phyloP scores from a whole-genome alignment of 2,888 invertebrate genomes.

The Phortica magna region DNA sequence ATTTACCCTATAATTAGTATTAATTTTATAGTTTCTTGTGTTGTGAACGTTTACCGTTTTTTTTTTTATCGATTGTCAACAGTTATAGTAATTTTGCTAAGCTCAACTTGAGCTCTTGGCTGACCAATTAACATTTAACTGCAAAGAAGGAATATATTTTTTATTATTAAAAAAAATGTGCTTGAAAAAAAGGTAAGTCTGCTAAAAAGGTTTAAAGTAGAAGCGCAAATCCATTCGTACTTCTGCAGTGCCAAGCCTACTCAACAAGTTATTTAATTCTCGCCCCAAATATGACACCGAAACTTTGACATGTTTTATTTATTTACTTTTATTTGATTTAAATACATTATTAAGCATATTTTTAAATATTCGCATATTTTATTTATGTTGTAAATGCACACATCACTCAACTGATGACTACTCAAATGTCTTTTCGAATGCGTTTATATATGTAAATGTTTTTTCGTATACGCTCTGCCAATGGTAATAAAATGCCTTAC shows the following conservation, averaged over 20 bases:
- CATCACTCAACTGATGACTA: background rate
- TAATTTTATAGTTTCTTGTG: conserved; percentile 59
- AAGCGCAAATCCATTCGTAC: no score
- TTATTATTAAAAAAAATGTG: no score
- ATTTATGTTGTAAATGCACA: background rate
- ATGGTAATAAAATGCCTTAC: background rate
- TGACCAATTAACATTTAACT: no score
- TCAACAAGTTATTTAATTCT: no score
- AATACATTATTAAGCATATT: background rate
- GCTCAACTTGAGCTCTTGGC: no score
- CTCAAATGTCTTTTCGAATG: background rate
- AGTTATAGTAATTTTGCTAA: background rate
- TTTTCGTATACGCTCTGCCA: background rate
- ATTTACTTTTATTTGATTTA: background rate
- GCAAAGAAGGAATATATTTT: no score
- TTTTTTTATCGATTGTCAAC: background rate
- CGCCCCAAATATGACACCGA: no score
- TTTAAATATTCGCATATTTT: background rate
- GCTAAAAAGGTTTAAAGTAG: no score
- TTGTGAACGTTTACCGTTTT: background rate
- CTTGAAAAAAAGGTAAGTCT: no score
- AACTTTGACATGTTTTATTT: no score
- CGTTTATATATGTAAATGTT: background rate
- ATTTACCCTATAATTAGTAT: conserved; percentile 61
- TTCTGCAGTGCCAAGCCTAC: no score